Base-by-base conservation (phyloP, 2,888 invertebrate genomes). In the Lycia hirtaria region DNA sequence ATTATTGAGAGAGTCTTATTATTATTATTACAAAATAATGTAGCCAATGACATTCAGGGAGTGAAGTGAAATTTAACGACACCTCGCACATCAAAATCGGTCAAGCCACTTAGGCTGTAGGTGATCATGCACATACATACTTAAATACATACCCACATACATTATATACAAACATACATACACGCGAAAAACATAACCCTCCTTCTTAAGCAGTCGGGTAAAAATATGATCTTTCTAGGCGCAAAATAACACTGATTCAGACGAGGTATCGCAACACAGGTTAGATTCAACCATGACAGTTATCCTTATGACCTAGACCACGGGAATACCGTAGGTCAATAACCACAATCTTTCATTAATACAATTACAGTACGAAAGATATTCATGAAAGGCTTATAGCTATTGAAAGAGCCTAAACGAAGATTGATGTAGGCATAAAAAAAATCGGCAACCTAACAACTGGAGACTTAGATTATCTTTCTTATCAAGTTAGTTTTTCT, bases 261-360 rank as follows among this genome's bases (percentile, higher is more conserved):
- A n/a, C 37, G 3, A 37, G 7, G 9, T 44, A 7, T 19, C 3
- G 12, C n/a, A 12, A 44, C 12, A 7, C 14, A 9, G 32, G 14
- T 22, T 33, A 30, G 22, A 51, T 43, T 45, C 20, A 37, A 45
- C 40, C 52, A 37, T 37, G 38, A 53, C 30, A 41, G 15, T 14
- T 22, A 51, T 49, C 43, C 28, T n/a, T 35, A 28, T 41, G 44
- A 56, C 51, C 50, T 51, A 51, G 38, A 51, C 56, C 7, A 3
- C 10, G n/a, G 15, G 28, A 55, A 48, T 41, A 17, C 37, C 37
- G 20, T 15, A 50, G 50, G 38, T 56, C 56, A 56, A 50, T 50
- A 50, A 45, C 56, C 49, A 49, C 35, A 33, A n/a, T 10, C 35
- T 50, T 49, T 37, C 44, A 44, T 37, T 37, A 30, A 20, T 43